Percentiles rank a stretch among this genome's conserved stretches.
These are phyloP conservation scores for Rapana venosa DNA, from an alignment of 2,888 invertebrate genomes.

Conservation along the genomic window DNA sequence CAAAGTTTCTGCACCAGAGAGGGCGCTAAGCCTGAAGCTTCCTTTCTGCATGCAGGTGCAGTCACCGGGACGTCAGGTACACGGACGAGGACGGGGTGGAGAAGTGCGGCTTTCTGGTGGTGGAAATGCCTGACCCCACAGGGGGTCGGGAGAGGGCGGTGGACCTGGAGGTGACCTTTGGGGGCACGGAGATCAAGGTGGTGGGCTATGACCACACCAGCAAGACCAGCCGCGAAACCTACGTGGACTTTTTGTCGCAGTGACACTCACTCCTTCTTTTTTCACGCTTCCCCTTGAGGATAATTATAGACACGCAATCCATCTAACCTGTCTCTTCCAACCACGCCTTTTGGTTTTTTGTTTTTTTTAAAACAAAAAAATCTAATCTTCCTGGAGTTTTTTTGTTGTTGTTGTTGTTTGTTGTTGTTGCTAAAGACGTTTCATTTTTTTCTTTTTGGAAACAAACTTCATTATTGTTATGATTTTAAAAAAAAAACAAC, in stretches of 20 bases:
- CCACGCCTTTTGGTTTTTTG: not conserved
- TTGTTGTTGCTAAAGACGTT: no score
- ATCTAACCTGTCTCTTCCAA: not conserved
- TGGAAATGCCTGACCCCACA: conserved; percentile 73
- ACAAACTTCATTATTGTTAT: not conserved
- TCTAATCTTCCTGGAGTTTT: not conserved
- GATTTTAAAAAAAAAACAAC: no score
- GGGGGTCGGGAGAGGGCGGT: conserved; percentile 71
- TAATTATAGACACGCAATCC: not conserved
- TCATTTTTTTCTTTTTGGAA: not conserved
- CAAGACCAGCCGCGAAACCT: conserved; percentile 68
- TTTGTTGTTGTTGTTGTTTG: not conserved
- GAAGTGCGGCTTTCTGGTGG: conserved; percentile 71
- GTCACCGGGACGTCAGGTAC: conserved; percentile 62
- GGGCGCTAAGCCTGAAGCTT: no score
- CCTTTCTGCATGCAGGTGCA: not conserved
- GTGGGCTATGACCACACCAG: conserved; percentile 73
- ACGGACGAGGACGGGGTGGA: conserved; percentile 71
- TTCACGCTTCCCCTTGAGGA: not conserved
- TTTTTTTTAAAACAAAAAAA: not conserved
- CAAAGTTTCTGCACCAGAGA: no score
- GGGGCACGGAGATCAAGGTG: conserved; percentile 73
- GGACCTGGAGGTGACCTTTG: conserved; percentile 73
- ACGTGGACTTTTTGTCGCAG: conserved; percentile 68
- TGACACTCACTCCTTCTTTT: conserved; percentile 6